Evolutionary conservation across 2,888 invertebrate genomes (phyloP), one percentile per base, ranked within the genome.

Genomic region (Agrilus cyanescens): DNA sequence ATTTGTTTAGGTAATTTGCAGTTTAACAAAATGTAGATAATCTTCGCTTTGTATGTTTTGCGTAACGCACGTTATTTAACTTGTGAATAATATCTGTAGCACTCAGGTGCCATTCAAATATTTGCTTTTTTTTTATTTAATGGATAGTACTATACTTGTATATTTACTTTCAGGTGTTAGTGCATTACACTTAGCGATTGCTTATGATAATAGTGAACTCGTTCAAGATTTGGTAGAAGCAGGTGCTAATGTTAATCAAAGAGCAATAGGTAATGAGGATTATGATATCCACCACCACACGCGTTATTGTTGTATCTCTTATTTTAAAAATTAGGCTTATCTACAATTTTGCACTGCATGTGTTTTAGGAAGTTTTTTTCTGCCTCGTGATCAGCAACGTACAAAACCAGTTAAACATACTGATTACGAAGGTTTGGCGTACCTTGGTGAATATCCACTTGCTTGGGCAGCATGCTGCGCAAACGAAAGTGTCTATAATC

Each of bases 381-480:
- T 94, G 18, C 97, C 97, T 0, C 79, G 89, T 12, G 97, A 97
- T 63, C 95, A 94, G 64, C 96, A 95, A 62, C 70, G 77, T 41
- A 74, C 78, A 6, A 78, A 79, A 42, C 86, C 88, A 1, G 76
- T 80, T 0, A 81, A 83, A 52, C 78, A 79, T 55, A 93, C 94
- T 0, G 93, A 95, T 62, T 97, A 95, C 68, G 91, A 95, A 69
- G 97, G 96, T 2, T 73, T 95, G 53, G 95, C 96, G 0, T 98
- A 98, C 65, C 77, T 96, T 48, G 98, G 98, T 0, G 97, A 98
- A 64, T 96, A 90, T 62, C 96, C 97, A 0, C 68, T 98, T 40
- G 88, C 96, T 0, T 98, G 97, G 90, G 90, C 96, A 0, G 96
- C 96, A 0, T 96, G 96, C 65, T 89, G 93, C 61, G 91, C 93